phyloP scores from a whole-genome alignment of 2,113 vertebrate genomes.

The Periophthalmus modestus region DNA sequence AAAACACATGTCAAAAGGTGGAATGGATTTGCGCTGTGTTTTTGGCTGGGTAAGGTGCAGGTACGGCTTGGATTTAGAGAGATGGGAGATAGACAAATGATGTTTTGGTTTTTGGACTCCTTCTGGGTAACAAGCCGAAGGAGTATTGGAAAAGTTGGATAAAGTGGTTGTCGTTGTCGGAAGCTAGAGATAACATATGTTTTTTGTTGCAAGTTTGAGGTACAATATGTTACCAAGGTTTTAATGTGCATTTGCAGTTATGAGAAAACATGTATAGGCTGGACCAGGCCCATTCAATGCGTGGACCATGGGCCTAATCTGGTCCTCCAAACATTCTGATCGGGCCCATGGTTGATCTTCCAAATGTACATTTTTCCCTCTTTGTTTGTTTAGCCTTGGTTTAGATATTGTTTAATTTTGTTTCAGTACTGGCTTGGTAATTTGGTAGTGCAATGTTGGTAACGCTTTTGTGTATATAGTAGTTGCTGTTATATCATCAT shows the following conservation, averaged over 20 bases:
- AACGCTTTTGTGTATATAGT: too few relatives aligned
- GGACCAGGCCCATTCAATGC: too few relatives aligned
- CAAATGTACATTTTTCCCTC: too few relatives aligned
- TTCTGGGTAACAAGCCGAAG: neutral
- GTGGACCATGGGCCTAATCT: too few relatives aligned
- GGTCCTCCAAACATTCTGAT: too few relatives aligned
- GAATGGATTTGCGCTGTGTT: conserved; percentile 43
- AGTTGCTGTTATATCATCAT: neutral
- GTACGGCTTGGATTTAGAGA: neutral
- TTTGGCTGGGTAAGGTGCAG: conserved; percentile 20
- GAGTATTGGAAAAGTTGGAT: neutral
- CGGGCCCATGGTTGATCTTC: too few relatives aligned
- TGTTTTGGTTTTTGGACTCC: neutral
- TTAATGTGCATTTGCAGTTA: neutral
- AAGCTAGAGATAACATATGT: neutral
- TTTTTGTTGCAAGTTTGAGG: neutral
- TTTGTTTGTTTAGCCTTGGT: too few relatives aligned
- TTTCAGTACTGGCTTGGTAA: too few relatives aligned
- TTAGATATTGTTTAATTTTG: too few relatives aligned
- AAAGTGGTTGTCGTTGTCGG: neutral
- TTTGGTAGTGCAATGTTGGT: too few relatives aligned
- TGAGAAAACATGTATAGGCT: neutral
- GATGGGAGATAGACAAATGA: neutral
- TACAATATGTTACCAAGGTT: neutral
- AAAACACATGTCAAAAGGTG: conserved; percentile 55